These are phyloP conservation scores for Laothoe populi DNA, from an alignment of 2,888 invertebrate species.

Conservation along the genomic window DNA sequence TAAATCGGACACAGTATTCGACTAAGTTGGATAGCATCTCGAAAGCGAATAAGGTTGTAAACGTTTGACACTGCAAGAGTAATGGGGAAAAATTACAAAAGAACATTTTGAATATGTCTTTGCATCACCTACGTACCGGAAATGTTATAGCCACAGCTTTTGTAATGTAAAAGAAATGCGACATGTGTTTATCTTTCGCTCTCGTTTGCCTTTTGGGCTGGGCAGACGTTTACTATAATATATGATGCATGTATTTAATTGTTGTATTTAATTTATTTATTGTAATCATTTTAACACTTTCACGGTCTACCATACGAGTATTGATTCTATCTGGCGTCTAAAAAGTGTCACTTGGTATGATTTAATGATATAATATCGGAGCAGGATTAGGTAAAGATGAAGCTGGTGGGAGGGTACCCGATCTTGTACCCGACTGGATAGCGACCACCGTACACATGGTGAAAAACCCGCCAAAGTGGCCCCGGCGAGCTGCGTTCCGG, in stretches of 20 bases:
- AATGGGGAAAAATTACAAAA: neutral
- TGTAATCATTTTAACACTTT: constrained; percentile 6
- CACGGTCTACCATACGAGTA: neutral
- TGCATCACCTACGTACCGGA: constrained; percentile 9
- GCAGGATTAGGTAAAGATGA: neutral
- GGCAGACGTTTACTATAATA: neutral
- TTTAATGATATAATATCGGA: neutral
- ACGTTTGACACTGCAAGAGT: neutral
- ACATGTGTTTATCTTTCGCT: constrained; percentile 8
- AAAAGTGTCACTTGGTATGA: neutral
- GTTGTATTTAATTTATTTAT: too few species aligned
- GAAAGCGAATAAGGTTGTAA: neutral
- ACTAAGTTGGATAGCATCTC: neutral
- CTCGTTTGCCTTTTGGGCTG: neutral
- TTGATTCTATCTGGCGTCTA: neutral
- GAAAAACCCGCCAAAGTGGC: neutral
- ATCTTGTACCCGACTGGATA: neutral
- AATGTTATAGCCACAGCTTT: neutral
- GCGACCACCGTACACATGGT: neutral
- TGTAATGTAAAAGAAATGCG: neutral
- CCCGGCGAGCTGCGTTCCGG: neutral
- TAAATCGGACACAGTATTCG: neutral
- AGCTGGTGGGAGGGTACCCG: neutral
- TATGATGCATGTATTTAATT: neutral
- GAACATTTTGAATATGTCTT: constrained; percentile 7